Evolutionary conservation across 2,113 vertebrate species (phyloP), one percentile per base, ranked within the genome.

Genomic region (Neolamprologus kungweensis): DNA sequence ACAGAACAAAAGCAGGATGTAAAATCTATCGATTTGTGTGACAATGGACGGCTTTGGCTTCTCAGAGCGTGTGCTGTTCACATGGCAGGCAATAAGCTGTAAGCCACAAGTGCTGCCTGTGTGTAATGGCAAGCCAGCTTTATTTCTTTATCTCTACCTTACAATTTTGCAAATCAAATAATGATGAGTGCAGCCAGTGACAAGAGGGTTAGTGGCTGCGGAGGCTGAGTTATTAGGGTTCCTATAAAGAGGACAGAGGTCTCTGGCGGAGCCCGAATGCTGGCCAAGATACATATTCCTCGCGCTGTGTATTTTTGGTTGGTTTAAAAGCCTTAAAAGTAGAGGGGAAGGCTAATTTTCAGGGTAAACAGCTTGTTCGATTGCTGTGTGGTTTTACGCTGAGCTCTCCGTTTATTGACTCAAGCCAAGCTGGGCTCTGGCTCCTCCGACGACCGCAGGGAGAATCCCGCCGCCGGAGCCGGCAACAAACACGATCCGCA

Each of bases 151-250:
- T 94, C 87, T 91, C 93, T 89, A 92, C 92, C 93, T 93, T 93
- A 90, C 91, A 92, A 94, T 95, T 94, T 95, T 87, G 82, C 88
- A 95, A 95, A 91, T 94, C 88, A 92, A 94, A 95, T 95, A 93
- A 93, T 90, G 92, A 93, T 84, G 93, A 95, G 91, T 95, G 94
- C 91, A 88, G 91, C 89, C 87, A 47, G 85, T 88, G 93, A 95
- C 93, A 93, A 94, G 93, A 94, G 88, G 90, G 90, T 89, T 94
- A 94, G 95, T 87, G 92, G 92, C 94, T 63, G 82, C 81, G 81
- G 19, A 91, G 92, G 92, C 90, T 91, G 91, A 93, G 93, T 92
- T 94, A 95, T 93, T 92, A 93, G 87, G 93, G 80, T 90, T 87
- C 37, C 23, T 53, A 86, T 85, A 81, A 87, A 90, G 90, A 84